phyloP scores from a whole-genome alignment of 2,888 invertebrate species.

The Latrodectus hesperus region DNA sequence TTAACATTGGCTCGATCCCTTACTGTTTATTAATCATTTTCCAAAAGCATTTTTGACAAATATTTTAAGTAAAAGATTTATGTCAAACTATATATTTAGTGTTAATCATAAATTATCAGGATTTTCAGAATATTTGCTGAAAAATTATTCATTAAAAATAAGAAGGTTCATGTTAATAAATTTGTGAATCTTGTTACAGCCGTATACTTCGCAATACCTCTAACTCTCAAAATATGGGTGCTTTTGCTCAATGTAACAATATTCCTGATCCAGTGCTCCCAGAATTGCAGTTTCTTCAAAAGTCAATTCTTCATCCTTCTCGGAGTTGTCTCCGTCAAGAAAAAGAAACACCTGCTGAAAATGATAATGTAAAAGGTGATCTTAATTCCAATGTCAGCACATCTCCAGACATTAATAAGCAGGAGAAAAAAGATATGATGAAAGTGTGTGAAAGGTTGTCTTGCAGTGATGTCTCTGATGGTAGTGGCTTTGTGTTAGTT shows the following conservation, averaged over 20 bases:
- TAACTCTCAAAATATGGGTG: slow-evolving; percentile 72
- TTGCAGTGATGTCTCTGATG: slow-evolving; percentile 78
- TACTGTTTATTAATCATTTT: too few relatives aligned
- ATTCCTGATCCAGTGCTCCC: slow-evolving; percentile 49
- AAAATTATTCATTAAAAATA: too few relatives aligned
- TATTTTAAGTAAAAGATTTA: too few relatives aligned
- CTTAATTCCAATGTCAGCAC: slow-evolving; percentile 38
- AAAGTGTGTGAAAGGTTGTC: slow-evolving; percentile 74
- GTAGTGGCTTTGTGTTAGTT: slow-evolving; percentile 83
- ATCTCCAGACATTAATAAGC: background rate
- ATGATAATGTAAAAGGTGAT: slow-evolving; percentile 25
- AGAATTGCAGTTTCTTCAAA: slow-evolving; percentile 44
- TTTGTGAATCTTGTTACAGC: background rate
- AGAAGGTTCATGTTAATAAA: background rate
- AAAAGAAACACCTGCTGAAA: background rate
- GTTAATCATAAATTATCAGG: too few relatives aligned
- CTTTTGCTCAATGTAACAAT: slow-evolving; percentile 72
- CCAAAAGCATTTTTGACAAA: too few relatives aligned
- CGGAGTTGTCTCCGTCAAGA: slow-evolving; percentile 6
- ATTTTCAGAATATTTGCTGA: too few relatives aligned
- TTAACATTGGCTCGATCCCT: too few relatives aligned
- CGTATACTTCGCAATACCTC: slow-evolving; percentile 29
- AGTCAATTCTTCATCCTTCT: slow-evolving; percentile 42
- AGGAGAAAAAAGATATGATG: slow-evolving; percentile 5
- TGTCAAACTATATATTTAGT: too few relatives aligned